A percentile compares a stretch with the other conserved stretches of the same genome.
Evolutionary conservation across 92 coral and sea anemone species (phyloP).

Genomic region (Zoanthus gigantus): DNA sequence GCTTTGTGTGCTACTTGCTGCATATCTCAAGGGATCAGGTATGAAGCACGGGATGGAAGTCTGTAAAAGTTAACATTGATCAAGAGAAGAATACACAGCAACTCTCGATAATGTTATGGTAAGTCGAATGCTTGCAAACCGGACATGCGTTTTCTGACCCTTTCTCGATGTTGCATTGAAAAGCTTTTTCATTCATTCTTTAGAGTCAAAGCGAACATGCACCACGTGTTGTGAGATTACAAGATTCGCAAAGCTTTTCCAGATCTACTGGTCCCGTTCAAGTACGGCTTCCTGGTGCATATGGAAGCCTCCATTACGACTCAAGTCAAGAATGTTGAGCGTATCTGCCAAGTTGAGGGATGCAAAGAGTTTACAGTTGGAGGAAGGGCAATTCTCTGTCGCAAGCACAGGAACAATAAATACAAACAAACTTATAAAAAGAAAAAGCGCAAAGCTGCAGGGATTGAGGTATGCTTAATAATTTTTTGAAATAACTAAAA

Average conservation of each 20-base stretch:
- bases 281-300: not conserved
- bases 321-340: constrained; percentile 53
- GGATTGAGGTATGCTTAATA: constrained; percentile 70
- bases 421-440: constrained; percentile 99
- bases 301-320: constrained; percentile 72
- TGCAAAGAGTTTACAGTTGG: constrained; percentile 94
- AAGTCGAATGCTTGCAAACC: not conserved
- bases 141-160: constrained; percentile 16
- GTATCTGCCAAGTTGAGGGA: constrained; percentile 94
- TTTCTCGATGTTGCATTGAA: not conserved
- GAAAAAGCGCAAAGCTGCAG: constrained; percentile 89
- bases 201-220: constrained; percentile 47
- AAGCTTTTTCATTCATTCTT: constrained; percentile 39
- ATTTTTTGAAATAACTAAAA: not conserved
- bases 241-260: constrained; percentile 27
- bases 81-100: not conserved
- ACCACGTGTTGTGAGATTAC: constrained; percentile 51
- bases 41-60: constrained; percentile 28
- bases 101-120: constrained; percentile 1
- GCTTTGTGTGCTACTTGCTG: constrained; percentile 62
- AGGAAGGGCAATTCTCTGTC: constrained; percentile 87
- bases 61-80: constrained; percentile 7
- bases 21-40: constrained; percentile 54
- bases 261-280: constrained; percentile 28
- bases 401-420: constrained; percentile 97